Evolutionary conservation across 2,888 invertebrate genomes (phyloP).

Genomic region (Mongoloraphidia duomilia): DNA sequence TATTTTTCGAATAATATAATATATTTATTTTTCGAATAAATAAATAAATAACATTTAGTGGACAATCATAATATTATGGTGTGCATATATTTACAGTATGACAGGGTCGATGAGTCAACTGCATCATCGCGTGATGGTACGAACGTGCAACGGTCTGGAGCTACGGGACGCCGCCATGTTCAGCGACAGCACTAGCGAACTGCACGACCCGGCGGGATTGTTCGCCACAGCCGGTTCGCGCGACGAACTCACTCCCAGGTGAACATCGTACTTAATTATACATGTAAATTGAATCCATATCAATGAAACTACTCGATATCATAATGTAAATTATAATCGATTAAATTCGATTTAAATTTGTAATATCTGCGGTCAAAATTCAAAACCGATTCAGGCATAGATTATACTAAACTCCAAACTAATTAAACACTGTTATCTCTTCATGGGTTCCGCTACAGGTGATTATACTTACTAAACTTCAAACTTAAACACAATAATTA

Average conservation of each 20-base stretch:
- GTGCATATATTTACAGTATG: constrained; percentile 17
- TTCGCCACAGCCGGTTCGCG: constrained; percentile 40
- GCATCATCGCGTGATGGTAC: constrained; percentile 51
- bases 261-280: constrained; percentile 8
- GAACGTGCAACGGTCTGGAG: constrained; percentile 65
- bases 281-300: too few relatives aligned
- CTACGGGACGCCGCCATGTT: constrained; percentile 40
- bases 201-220: constrained; percentile 33
- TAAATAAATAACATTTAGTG: too few relatives aligned
- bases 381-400: too few relatives aligned
- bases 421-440: too few relatives aligned
- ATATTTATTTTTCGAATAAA: not conserved
- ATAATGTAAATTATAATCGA: too few relatives aligned
- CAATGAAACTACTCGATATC: too few relatives aligned
- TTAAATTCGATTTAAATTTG: too few relatives aligned
- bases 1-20: not conserved
- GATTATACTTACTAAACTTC: too few relatives aligned
- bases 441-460: too few relatives aligned
- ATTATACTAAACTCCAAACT: too few relatives aligned
- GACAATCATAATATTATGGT: not conserved
- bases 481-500: too few relatives aligned
- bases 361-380: too few relatives aligned
- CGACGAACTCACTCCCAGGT: constrained; percentile 41
- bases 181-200: constrained; percentile 24
- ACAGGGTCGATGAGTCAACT: constrained; percentile 17